Conservation (phyloP, 2,797 vertebrate genomes). For the Pempheris klunzingeri region DNA sequence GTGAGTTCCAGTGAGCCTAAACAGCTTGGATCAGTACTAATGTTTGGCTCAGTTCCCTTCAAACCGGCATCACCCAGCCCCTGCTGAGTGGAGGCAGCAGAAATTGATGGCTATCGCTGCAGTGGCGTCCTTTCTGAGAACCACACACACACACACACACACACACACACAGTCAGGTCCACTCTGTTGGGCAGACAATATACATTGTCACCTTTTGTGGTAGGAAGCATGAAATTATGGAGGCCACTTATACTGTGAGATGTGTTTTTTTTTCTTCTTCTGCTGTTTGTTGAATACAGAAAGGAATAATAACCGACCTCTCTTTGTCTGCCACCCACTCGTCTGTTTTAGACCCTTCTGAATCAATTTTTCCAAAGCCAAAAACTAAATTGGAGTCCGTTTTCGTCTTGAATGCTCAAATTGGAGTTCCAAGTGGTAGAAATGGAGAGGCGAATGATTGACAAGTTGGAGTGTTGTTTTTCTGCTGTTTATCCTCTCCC, state of each 20-base stretch:
- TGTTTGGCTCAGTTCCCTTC: constrained; percentile 25
- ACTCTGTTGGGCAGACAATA: background rate
- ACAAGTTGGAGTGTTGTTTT: constrained; percentile 67
- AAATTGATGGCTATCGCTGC: constrained; percentile 19
- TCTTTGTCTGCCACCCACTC: constrained; percentile 10
- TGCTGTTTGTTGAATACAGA: constrained; percentile 37
- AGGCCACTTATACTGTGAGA: background rate
- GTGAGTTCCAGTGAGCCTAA: constrained; percentile 14
- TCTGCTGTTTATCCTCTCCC: constrained; percentile 71
- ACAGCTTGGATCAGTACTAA: constrained; percentile 29
- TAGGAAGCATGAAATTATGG: constrained; percentile 8
- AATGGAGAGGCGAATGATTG: constrained; percentile 57
- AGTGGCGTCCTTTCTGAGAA: constrained; percentile 17
- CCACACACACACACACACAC: background rate
- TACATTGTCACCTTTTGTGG: constrained; percentile 5
- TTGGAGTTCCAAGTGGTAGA: constrained; percentile 40
- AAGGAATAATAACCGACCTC: constrained; percentile 28
- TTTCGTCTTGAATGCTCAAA: constrained; percentile 41
- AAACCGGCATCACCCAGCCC: constrained; percentile 13
- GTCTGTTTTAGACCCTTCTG: constrained; percentile 26
- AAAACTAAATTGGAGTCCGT: constrained; percentile 21
- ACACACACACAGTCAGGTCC: background rate
- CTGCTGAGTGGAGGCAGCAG: constrained; percentile 39
- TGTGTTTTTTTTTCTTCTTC: constrained; percentile 6
- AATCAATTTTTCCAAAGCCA: constrained; percentile 32